Conservation (phyloP, 2,797 vertebrate genomes). For the Chiroxiphia lanceolata region DNA sequence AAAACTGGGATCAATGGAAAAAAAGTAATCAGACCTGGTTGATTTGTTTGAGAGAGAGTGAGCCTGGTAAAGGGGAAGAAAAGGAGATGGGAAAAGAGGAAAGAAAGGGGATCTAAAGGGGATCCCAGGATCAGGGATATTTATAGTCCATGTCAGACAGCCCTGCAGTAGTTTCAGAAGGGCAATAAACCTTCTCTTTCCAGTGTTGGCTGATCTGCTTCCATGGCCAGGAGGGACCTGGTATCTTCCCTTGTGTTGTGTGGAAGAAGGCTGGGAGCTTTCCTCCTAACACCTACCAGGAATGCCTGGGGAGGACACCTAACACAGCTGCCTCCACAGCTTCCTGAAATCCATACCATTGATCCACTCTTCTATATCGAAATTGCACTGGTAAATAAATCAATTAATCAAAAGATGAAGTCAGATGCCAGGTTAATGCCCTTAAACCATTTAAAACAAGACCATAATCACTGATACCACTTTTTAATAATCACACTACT, state of each 20-base stretch:
- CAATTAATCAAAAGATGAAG: neutral
- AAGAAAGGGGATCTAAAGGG: neutral
- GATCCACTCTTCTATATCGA: neutral
- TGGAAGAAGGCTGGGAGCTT: neutral
- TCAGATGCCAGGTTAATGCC: neutral
- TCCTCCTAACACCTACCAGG: neutral
- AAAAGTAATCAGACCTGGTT: neutral
- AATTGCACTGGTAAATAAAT: neutral
- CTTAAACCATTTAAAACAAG: neutral
- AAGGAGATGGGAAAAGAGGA: neutral
- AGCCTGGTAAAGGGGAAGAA: neutral
- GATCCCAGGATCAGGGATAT: neutral
- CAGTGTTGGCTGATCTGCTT: neutral
- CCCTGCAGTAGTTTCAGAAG: neutral
- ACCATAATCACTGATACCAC: neutral
- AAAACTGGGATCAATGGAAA: neutral
- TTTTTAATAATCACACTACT: neutral
- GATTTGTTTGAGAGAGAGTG: neutral
- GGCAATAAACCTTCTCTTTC: neutral
- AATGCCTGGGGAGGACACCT: neutral
- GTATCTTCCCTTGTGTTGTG: rapidly evolving
- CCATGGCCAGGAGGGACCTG: neutral
- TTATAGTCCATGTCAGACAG: neutral
- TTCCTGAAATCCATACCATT: neutral
- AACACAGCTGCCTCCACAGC: neutral